These are phyloP conservation scores for Brevimyrus niger DNA, from an alignment of 2,113 vertebrate genomes.

Conservation along the genomic window DNA sequence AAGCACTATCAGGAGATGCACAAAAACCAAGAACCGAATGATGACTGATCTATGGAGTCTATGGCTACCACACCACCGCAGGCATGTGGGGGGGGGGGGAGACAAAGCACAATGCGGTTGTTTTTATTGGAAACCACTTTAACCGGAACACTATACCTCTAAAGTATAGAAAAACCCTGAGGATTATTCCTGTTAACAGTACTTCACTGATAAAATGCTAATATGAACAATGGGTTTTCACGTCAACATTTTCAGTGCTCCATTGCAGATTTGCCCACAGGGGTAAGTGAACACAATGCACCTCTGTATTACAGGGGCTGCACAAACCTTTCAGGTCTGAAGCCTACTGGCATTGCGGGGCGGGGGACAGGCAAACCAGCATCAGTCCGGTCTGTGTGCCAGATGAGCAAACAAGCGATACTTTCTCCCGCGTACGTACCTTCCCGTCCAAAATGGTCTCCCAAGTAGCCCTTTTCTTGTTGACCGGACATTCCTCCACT, in stretches of 20 bases:
- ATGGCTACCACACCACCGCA: not conserved
- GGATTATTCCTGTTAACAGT: not conserved
- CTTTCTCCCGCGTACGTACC: constrained; percentile 49
- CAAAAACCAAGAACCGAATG: not conserved
- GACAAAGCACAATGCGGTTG: not conserved
- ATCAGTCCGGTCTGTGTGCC: not conserved
- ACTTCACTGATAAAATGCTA: not conserved
- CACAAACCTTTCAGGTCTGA: not conserved
- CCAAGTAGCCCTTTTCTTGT: constrained; percentile 97
- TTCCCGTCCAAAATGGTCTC: constrained; percentile 97
- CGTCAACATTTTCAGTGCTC: not conserved
- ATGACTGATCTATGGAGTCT: not conserved
- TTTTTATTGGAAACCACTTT: not conserved
- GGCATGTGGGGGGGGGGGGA: not conserved
- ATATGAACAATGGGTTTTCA: not conserved
- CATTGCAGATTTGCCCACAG: not conserved
- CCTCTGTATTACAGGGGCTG: not conserved
- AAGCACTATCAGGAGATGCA: not conserved
- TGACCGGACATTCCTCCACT: constrained; percentile 93
- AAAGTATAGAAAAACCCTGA: not conserved
- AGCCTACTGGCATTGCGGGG: not conserved
- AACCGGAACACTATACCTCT: not conserved
- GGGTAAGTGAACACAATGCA: not conserved
- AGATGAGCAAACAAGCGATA: not conserved
- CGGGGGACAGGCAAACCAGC: not conserved